Evolutionary conservation across 2,113 vertebrate genomes (phyloP), one percentile per base, ranked within the genome.

Genomic region (Bostrychus sinensis): DNA sequence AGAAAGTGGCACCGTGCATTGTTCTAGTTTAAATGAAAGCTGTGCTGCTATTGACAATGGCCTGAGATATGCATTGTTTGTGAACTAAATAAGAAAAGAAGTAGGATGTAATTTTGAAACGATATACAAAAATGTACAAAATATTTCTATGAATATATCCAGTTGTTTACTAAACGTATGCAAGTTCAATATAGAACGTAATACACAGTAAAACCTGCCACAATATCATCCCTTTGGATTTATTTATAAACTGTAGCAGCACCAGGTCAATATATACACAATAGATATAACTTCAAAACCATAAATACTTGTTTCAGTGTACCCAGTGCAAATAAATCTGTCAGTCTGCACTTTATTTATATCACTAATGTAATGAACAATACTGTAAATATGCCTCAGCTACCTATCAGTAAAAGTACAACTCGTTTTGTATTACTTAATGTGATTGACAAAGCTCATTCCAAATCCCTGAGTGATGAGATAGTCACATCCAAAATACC

Each of bases 381-480:
- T 60, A 63, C 26, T 63, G 39, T 55, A 66, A 72, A 57, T 61
- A 22, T 55, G 48, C 41, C 62, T 56, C 23, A 51, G 22, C 25
- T 19, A 50, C 10, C 43, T 4, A 46, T 50, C 34, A 42, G 20
- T 56, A 36, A 58, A 34, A 5, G 5, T 11, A 76, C 11, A 8
- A 56, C 54, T 65, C 19, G 76, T 70, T 54, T 38, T 45, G 17
- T 55, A 38, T 59, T 12, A 55, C 36, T 48, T 42, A 66, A 53
- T 65, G 39, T 64, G 45, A 41, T 17, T 55, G 43, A 34, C 57
- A 60, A 73, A 46, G 43, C 43, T 54, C 3, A 39, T 56, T 58
- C n/a, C 59, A 50, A 78, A 74, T 86, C 81, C 85, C 88, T 86
- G 86, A 87, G 85, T 75, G 56, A 66, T 66, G 32, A 11, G 55